These are phyloP conservation scores for Xanthia togata DNA, from an alignment of 2,888 invertebrate species.

Conservation along the genomic window DNA sequence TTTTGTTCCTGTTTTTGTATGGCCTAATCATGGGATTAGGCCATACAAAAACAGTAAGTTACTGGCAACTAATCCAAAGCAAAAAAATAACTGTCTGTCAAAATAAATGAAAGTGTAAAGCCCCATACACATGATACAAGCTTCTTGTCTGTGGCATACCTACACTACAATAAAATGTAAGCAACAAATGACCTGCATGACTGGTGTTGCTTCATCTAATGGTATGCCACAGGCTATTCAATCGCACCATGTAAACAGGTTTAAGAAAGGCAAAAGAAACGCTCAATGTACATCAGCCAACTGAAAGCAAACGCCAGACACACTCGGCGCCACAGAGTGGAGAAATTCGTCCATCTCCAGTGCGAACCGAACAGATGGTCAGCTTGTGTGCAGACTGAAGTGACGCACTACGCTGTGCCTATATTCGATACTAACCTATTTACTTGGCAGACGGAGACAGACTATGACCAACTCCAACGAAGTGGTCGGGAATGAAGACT, in stretches of 20 bases:
- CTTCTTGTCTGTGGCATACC: not conserved
- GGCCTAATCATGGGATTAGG: too few species aligned
- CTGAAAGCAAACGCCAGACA: conserved; percentile 47
- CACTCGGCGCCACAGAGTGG: conserved; percentile 53
- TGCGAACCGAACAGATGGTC: conserved; percentile 63
- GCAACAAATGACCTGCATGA: not conserved
- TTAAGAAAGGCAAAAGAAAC: not conserved
- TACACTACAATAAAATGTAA: not conserved
- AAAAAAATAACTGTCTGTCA: not conserved
- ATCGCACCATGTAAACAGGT: not conserved
- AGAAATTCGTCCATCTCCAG: conserved; percentile 59
- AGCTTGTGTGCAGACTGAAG: conserved; percentile 17
- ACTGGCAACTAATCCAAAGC: not conserved
- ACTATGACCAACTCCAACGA: not conserved
- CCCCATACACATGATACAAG: not conserved
- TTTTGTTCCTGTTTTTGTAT: too few species aligned
- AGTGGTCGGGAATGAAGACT: conserved; percentile 20
- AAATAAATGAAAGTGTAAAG: not conserved
- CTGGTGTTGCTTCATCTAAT: not conserved
- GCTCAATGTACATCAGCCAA: conserved; percentile 46
- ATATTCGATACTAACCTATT: conserved; percentile 38
- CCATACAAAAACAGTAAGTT: not conserved
- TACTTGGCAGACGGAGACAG: conserved; percentile 14
- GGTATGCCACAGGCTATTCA: not conserved
- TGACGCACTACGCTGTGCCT: conserved; percentile 50